phyloP scores from a whole-genome alignment of 2,888 invertebrate species.

The Temnothorax ravouxi region DNA sequence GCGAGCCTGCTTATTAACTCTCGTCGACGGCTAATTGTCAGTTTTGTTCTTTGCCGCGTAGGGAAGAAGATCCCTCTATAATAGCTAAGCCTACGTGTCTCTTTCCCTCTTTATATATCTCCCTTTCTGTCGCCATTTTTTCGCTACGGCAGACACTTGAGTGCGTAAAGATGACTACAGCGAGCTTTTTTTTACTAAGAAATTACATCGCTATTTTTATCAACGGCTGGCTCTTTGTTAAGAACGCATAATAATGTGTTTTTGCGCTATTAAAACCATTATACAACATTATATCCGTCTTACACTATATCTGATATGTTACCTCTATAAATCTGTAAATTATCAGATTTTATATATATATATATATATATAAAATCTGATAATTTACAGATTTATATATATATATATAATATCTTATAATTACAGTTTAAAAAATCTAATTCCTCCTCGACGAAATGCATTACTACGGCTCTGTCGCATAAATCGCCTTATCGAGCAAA shows the following conservation, averaged over 20 bases:
- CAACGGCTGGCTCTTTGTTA: neutral
- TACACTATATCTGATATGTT: neutral
- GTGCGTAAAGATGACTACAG: neutral
- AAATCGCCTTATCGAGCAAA: constrained; percentile 39
- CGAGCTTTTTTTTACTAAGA: constrained; percentile 28
- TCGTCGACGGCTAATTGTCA: constrained; percentile 64
- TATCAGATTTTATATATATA: neutral
- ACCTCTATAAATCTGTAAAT: neutral
- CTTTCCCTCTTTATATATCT: neutral
- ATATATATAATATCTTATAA: constrained; percentile 2
- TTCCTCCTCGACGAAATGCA: neutral
- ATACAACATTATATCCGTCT: neutral
- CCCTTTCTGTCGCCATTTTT: constrained; percentile 1
- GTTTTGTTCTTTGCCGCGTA: constrained; percentile 58
- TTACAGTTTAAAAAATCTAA: neutral
- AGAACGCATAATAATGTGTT: neutral
- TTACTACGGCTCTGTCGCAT: constrained; percentile 19
- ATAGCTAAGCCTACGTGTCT: constrained; percentile 27
- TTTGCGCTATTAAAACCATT: constrained; percentile 25
- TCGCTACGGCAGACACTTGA: constrained; percentile 7
- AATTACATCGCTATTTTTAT: constrained; percentile 32
- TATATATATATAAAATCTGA: no score
- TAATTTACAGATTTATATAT: no score
- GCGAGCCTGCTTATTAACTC: constrained; percentile 60
- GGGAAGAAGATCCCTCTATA: constrained; percentile 60